These are phyloP conservation scores for Erebia aethiops DNA, from an alignment of 2,888 invertebrate species.

Conservation along the genomic window DNA sequence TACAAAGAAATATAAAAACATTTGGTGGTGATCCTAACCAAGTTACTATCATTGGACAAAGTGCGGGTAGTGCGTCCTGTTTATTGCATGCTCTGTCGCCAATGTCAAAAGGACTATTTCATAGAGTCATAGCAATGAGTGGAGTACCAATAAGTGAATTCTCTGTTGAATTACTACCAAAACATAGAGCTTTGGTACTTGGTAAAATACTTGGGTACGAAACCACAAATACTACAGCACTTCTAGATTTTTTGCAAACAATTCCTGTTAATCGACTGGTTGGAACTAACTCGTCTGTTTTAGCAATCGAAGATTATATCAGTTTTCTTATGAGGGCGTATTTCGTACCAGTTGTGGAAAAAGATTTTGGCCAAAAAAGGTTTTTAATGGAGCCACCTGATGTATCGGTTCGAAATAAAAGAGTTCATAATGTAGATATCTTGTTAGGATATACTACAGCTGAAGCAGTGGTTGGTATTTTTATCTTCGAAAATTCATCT, in stretches of 20 bases:
- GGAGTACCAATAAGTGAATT: slow-evolving; percentile 79
- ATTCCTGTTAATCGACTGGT: slow-evolving; percentile 51
- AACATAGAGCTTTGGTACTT: slow-evolving; percentile 52
- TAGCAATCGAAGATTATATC: slow-evolving; percentile 49
- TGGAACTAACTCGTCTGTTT: slow-evolving; percentile 47
- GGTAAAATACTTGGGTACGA: slow-evolving; percentile 55
- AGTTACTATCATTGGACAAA: slow-evolving; percentile 58
- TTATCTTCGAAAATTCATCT: slow-evolving; percentile 32
- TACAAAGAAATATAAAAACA: slow-evolving; percentile 54
- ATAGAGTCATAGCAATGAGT: slow-evolving; percentile 84
- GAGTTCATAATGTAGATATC: slow-evolving; percentile 81
- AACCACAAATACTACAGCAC: slow-evolving; percentile 50
- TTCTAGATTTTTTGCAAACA: slow-evolving; percentile 58
- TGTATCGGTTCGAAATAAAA: slow-evolving; percentile 62
- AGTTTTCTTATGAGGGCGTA: slow-evolving; percentile 51
- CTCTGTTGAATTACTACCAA: slow-evolving; percentile 49
- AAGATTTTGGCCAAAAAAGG: slow-evolving; percentile 24
- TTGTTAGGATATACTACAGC: slow-evolving; percentile 87
- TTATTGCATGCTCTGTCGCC: slow-evolving; percentile 58
- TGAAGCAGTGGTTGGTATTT: slow-evolving; percentile 75
- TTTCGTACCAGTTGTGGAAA: slow-evolving; percentile 60
- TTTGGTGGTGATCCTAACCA: slow-evolving; percentile 64
- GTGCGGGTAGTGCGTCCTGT: slow-evolving; percentile 55
- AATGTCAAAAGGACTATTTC: slow-evolving; percentile 59
- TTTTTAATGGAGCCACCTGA: slow-evolving; percentile 53